These are phyloP conservation scores for Nesidiocoris tenuis DNA, from an alignment of 2,888 invertebrate species.

Conservation along the genomic window DNA sequence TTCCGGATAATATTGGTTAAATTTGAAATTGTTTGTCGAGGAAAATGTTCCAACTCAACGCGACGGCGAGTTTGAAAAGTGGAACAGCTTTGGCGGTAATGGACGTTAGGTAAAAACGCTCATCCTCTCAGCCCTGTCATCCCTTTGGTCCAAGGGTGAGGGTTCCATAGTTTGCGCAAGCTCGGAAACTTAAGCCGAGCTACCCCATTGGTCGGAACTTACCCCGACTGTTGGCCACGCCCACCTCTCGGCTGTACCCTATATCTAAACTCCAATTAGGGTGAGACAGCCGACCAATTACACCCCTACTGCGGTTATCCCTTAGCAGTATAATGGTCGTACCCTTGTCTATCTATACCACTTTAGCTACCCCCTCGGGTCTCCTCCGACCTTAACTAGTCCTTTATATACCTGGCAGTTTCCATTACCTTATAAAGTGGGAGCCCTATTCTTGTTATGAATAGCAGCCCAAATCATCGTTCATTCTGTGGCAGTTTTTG, in stretches of 20 bases:
- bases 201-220: neutral
- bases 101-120: neutral
- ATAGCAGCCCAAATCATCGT: neutral
- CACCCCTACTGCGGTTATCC: neutral
- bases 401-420: neutral
- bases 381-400: neutral
- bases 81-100: slow-evolving; percentile 18
- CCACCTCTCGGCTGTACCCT: neutral
- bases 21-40: no score
- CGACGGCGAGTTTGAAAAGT: slow-evolving; percentile 7
- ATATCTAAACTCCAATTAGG: neutral
- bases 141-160: neutral
- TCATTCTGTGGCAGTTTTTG: neutral
- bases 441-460: neutral
- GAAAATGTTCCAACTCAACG: neutral
- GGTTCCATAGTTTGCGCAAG: neutral
- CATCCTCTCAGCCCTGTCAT: neutral
- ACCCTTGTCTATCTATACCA: neutral
- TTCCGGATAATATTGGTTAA: no score
- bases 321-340: neutral
- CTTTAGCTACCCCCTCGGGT: no score
- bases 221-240: neutral
- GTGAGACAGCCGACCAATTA: neutral
- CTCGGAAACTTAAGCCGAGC: neutral
- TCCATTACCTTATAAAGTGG: no score